Percentiles rank a stretch among this genome's conserved stretches.
These are phyloP conservation scores for Laticauda colubrina DNA, from an alignment of 2,113 vertebrate genomes.

Conservation along the genomic window DNA sequence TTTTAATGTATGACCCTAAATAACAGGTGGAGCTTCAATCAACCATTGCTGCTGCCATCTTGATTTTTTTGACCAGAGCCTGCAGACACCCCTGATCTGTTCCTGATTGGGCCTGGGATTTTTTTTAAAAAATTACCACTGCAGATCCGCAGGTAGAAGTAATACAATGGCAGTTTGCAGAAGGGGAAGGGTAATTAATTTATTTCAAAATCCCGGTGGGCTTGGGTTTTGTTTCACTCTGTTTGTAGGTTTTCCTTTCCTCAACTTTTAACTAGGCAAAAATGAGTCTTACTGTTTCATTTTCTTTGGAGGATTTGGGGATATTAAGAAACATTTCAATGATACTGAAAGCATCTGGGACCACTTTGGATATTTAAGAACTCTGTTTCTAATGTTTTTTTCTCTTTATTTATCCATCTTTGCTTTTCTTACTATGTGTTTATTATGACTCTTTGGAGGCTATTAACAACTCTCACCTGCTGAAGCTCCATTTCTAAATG, in stretches of 20 bases:
- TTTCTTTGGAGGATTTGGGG: constrained; percentile 11
- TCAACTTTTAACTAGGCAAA: constrained; percentile 15
- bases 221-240: background rate
- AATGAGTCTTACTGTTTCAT: constrained; percentile 4
- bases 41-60: background rate
- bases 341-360: constrained; percentile 11
- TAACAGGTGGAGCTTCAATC: background rate
- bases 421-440: constrained; percentile 8
- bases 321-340: constrained; percentile 11
- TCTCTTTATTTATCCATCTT: constrained; percentile 2
- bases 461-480: background rate
- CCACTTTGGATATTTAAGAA: background rate
- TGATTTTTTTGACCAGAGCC: background rate
- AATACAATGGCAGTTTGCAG: background rate
- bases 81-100: background rate
- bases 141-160: background rate
- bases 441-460: background rate
- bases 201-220: background rate
- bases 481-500: background rate
- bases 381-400: constrained; percentile 6
- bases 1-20: background rate
- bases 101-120: background rate
- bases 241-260: background rate
- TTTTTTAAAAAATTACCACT: background rate
- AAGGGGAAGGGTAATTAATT: background rate